Percentiles rank a stretch among this genome's conserved stretches.
phyloP scores from a whole-genome alignment of 2,113 vertebrate genomes.

The Phylloscopus trochiloides region DNA sequence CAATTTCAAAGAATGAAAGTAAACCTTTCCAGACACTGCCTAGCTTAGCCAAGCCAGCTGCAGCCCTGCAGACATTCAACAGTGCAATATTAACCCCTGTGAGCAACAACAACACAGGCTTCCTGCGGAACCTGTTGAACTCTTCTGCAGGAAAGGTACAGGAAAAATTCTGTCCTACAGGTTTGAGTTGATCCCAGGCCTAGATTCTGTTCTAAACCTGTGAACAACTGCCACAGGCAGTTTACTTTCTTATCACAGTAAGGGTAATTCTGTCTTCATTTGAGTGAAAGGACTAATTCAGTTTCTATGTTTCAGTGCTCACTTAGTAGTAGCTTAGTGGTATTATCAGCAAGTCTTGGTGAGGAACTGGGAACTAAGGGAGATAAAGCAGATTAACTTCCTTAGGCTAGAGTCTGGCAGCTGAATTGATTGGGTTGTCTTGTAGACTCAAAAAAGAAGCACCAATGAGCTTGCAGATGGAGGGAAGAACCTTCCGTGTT shows the following conservation, averaged over 20 bases:
- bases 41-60: constrained; percentile 66
- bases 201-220: not conserved
- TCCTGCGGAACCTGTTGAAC: constrained; percentile 78
- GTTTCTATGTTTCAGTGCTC: not conserved
- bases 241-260: not conserved
- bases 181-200: not conserved
- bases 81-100: constrained; percentile 78
- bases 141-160: constrained; percentile 76
- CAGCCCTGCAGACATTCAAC: constrained; percentile 79
- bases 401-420: not conserved
- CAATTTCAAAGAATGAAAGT: constrained; percentile 73
- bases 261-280: not conserved
- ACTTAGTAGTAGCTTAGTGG: not conserved
- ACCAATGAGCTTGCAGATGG: not conserved
- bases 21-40: constrained; percentile 76
- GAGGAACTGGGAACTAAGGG: not conserved
- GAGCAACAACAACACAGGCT: constrained; percentile 78
- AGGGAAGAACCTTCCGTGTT: not conserved
- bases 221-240: not conserved
- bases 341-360: not conserved
- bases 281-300: not conserved
- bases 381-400: not conserved
- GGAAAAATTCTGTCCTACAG: not conserved
- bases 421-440: not conserved
- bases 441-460: not conserved